Percentiles rank a stretch among this genome's conserved stretches.
phyloP scores from a whole-genome alignment of 2,888 invertebrate genomes.

The Scaptodrosophila latifasciaeformis region DNA sequence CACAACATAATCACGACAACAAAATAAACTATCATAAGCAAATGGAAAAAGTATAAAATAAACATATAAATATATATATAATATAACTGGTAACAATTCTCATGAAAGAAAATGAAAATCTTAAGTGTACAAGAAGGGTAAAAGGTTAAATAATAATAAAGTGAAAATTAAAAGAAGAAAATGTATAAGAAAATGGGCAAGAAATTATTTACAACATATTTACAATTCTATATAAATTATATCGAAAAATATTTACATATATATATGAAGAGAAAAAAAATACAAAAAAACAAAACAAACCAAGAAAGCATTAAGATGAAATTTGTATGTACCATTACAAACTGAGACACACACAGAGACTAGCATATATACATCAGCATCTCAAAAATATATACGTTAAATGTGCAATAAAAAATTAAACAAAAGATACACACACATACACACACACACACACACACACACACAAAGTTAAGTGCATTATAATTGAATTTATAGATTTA shows the following conservation, averaged over 20 bases:
- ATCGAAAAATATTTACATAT: slow-evolving; percentile 69
- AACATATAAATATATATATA: too few relatives aligned
- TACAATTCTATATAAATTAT: slow-evolving; percentile 65
- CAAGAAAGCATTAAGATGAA: slow-evolving; percentile 15
- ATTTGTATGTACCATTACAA: slow-evolving; percentile 6
- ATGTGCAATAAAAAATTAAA: slow-evolving; percentile 9
- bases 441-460: slow-evolving; percentile 27
- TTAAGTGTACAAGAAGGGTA: too few relatives aligned
- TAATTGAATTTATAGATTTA: slow-evolving; percentile 65
- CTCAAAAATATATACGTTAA: slow-evolving; percentile 1
- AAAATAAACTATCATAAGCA: slow-evolving; percentile 3
- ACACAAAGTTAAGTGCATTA: slow-evolving; percentile 68
- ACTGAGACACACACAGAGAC: slow-evolving; percentile 4
- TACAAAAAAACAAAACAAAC: slow-evolving; percentile 26
- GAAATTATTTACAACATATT: slow-evolving; percentile 67
- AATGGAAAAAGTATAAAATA: slow-evolving; percentile 2
- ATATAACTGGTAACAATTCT: too few relatives aligned
- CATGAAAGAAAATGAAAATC: too few relatives aligned
- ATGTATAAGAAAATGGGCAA: slow-evolving; percentile 56
- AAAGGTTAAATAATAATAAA: too few relatives aligned
- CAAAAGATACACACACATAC: slow-evolving; percentile 32
- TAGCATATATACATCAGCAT: slow-evolving; percentile 23
- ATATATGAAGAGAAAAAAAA: slow-evolving; percentile 42
- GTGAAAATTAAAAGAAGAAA: slow-evolving; percentile 22
- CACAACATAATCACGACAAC: slow-evolving; percentile 6